Percentiles rank a stretch among this genome's conserved stretches.
Conservation (phyloP, 2,888 invertebrate species). For the Cephus sareptanus region DNA sequence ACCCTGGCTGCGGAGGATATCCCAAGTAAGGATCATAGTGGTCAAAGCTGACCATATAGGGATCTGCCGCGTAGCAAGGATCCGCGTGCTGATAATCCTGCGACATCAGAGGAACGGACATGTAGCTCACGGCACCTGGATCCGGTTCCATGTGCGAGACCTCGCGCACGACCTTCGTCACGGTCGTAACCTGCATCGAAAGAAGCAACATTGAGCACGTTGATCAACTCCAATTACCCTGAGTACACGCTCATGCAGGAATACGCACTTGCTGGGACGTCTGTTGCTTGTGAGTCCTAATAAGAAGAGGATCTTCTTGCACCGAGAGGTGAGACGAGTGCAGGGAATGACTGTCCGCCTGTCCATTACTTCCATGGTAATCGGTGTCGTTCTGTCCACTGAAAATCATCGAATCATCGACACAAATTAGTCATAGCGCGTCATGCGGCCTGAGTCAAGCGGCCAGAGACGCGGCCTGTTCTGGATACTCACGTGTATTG, state of each 20-base stretch:
- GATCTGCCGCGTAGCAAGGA: conserved; percentile 59
- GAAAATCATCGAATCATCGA: conserved; percentile 30
- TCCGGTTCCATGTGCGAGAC: conserved; percentile 72
- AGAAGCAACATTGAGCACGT: background rate
- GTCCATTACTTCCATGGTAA: conserved; percentile 73
- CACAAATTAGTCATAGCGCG: background rate
- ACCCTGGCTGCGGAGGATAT: conserved; percentile 63
- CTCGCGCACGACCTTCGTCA: conserved; percentile 77
- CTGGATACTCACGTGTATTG: conserved; percentile 72
- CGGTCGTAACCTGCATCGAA: conserved; percentile 72
- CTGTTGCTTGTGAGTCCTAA: conserved; percentile 76
- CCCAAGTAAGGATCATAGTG: conserved; percentile 66
- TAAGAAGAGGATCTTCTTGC: conserved; percentile 68
- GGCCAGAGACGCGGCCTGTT: background rate
- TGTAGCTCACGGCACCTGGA: conserved; percentile 64
- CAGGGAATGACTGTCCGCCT: conserved; percentile 73
- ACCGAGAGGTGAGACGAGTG: conserved; percentile 70
- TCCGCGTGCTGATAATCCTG: conserved; percentile 62
- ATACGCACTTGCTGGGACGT: conserved; percentile 72
- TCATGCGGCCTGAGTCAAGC: background rate
- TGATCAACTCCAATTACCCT: background rate
- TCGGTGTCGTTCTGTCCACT: conserved; percentile 68
- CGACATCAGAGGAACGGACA: conserved; percentile 63
- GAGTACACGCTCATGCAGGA: background rate
- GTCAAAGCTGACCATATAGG: conserved; percentile 66